phyloP scores from a whole-genome alignment of 2,113 vertebrate genomes.

The Sturnira hondurensis region DNA sequence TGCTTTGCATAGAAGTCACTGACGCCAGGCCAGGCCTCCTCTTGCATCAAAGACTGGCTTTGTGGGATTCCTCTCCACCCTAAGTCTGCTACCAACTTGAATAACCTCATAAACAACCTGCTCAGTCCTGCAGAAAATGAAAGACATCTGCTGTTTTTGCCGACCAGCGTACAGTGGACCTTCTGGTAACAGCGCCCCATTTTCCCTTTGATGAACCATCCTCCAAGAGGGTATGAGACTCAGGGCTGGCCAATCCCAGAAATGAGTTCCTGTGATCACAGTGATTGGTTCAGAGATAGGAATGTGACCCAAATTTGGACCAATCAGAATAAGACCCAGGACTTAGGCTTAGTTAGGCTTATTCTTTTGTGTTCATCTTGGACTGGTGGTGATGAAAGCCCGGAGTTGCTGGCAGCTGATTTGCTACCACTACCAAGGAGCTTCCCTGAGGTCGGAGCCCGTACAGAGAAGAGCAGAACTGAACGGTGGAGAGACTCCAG shows the following conservation, averaged over 20 bases:
- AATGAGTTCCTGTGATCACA: background rate
- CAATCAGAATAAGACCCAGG: background rate
- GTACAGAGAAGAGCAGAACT: background rate
- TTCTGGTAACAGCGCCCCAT: background rate
- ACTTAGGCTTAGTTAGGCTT: background rate
- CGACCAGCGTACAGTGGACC: background rate
- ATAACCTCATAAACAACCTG: background rate
- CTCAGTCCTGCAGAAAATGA: background rate
- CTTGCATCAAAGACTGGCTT: background rate
- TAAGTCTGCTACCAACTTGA: background rate
- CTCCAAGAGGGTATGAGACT: background rate
- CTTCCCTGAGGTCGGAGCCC: background rate
- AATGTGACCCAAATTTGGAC: background rate
- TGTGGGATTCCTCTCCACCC: background rate
- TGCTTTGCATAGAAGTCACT: background rate
- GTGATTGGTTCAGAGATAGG: background rate
- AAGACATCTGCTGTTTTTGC: background rate
- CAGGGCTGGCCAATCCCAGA: background rate
- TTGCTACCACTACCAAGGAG: background rate
- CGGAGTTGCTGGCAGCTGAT: background rate
- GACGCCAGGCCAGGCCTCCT: background rate
- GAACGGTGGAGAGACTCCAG: background rate
- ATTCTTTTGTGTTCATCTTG: background rate
- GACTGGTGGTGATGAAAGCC: background rate
- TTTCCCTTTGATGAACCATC: background rate